Evolutionary conservation across 2,113 vertebrate species (phyloP).

Genomic region (Cercopithecus mona): DNA sequence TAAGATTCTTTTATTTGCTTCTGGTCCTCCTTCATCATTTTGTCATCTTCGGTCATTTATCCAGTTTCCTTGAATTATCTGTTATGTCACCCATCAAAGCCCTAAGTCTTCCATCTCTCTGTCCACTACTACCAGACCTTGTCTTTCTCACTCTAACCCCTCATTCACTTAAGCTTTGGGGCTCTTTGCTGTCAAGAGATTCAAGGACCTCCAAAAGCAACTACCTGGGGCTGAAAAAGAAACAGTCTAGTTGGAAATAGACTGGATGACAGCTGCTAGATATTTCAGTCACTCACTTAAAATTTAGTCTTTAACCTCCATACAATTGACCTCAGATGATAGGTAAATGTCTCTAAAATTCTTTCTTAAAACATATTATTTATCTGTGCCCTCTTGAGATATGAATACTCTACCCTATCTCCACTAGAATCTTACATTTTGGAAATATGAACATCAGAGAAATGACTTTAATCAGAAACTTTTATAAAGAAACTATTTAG

Average conservation of each 20-base stretch:
- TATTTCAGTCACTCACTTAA: neutral
- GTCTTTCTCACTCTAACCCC: neutral
- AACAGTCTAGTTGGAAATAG: neutral
- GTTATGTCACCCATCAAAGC: neutral
- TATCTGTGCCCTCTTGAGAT: neutral
- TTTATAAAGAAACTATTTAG: neutral
- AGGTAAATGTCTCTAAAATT: neutral
- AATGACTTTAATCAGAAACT: neutral
- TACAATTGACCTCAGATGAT: neutral
- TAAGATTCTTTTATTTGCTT: neutral
- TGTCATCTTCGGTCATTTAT: neutral
- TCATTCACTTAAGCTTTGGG: neutral
- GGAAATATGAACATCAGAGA: neutral
- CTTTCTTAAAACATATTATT: neutral
- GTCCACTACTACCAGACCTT: neutral
- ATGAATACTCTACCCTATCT: neutral
- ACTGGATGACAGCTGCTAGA: neutral
- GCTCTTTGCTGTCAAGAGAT: neutral
- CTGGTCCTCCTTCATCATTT: neutral
- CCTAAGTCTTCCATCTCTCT: neutral
- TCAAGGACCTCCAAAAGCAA: neutral
- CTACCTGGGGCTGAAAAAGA: neutral
- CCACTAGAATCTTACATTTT: neutral
- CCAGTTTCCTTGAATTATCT: neutral
- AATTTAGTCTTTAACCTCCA: neutral